Evolutionary conservation across 1,140 invertebrate species (phyloP).

Genomic region (Aphidius ervi): DNA sequence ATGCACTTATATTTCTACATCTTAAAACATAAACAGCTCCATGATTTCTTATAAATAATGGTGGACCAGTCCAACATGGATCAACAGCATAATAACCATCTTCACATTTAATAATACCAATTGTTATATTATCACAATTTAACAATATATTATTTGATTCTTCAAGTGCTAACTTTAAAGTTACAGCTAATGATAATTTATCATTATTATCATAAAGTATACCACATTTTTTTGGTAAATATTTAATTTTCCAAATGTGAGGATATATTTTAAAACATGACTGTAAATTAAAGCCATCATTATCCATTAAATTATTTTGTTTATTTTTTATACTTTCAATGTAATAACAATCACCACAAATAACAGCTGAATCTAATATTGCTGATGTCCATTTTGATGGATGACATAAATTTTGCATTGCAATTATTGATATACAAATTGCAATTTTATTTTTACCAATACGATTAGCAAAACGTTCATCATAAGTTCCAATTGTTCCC

Average conservation of each 20-base stretch:
- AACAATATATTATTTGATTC: slow-evolving; percentile 32
- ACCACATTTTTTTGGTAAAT: slow-evolving; percentile 31
- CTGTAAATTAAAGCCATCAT: slow-evolving; percentile 31
- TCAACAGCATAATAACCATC: slow-evolving; percentile 41
- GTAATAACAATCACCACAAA: slow-evolving; percentile 44
- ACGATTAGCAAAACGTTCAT: slow-evolving; percentile 34
- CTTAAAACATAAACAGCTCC: slow-evolving; percentile 43
- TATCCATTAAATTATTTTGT: slow-evolving; percentile 25
- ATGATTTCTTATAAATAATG: slow-evolving; percentile 37
- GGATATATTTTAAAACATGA: slow-evolving; percentile 38
- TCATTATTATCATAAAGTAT: slow-evolving; percentile 35
- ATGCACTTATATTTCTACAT: slow-evolving; percentile 35
- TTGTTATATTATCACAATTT: slow-evolving; percentile 36
- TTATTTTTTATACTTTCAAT: slow-evolving; percentile 34
- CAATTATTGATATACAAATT: slow-evolving; percentile 37
- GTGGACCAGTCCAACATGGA: slow-evolving; percentile 43
- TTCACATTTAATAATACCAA: slow-evolving; percentile 30
- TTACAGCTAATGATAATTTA: slow-evolving; percentile 21
- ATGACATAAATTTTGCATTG: slow-evolving; percentile 38
- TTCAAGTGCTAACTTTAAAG: slow-evolving; percentile 26
- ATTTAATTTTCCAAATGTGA: slow-evolving; percentile 42
- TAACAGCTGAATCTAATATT: slow-evolving; percentile 43
- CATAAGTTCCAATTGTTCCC: slow-evolving; percentile 43
- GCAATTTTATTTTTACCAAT: slow-evolving; percentile 43
- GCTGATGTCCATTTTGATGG: slow-evolving; percentile 43